These are phyloP conservation scores for Patella ulyssiponensis DNA, from an alignment of 2,888 invertebrate genomes.

Conservation along the genomic window DNA sequence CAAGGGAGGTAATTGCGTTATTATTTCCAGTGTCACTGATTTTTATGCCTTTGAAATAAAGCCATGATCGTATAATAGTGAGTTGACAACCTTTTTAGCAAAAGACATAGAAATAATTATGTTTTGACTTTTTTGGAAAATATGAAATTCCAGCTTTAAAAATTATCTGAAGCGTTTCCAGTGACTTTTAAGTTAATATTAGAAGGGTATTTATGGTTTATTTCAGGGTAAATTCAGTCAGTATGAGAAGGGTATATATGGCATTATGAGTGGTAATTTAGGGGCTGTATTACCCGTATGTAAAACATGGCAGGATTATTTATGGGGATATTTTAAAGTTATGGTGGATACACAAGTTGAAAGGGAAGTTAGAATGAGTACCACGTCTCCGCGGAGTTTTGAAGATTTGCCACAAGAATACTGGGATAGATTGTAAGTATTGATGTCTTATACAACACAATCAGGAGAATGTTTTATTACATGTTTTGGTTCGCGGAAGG, in stretches of 20 bases:
- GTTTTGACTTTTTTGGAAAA: too few relatives aligned
- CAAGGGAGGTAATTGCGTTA: too few relatives aligned
- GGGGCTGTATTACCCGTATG: constrained; percentile 83
- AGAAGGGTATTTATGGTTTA: neutral
- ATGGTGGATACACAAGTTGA: constrained; percentile 89
- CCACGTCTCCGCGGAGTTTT: constrained; percentile 70
- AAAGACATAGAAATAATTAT: too few relatives aligned
- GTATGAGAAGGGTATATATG: constrained; percentile 79
- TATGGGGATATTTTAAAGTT: constrained; percentile 87
- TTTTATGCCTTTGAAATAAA: too few relatives aligned
- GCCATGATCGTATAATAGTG: too few relatives aligned
- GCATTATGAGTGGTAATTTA: constrained; percentile 87
- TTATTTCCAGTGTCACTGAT: too few relatives aligned
- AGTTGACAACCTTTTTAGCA: too few relatives aligned
- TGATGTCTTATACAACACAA: neutral
- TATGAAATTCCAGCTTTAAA: too few relatives aligned
- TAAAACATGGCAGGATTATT: constrained; percentile 87
- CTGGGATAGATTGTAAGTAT: constrained; percentile 61
- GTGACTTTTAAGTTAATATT: neutral
- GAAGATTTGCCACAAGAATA: constrained; percentile 61
- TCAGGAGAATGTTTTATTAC: too few relatives aligned
- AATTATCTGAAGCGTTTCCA: too few relatives aligned
- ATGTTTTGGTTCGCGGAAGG: too few relatives aligned
- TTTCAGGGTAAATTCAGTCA: constrained; percentile 57
- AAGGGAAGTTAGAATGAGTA: constrained; percentile 80